Base-by-base conservation (phyloP, 2,888 invertebrate species). In the Drosophila flavopinicola region DNA sequence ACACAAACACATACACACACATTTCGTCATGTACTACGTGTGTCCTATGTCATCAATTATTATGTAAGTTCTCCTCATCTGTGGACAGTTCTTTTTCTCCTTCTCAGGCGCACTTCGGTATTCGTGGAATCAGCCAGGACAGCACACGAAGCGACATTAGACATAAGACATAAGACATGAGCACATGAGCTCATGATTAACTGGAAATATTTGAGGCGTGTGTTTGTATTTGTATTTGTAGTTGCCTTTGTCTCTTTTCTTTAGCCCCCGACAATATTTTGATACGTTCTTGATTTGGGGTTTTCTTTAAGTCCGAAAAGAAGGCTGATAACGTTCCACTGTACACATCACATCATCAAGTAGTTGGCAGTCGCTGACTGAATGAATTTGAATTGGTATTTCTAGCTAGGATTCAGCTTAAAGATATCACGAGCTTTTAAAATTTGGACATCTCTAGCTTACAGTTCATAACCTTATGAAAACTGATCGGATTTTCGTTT, bases 1-100 rank as follows among this genome's bases (percentile, higher is more conserved):
- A 39, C 29, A 25, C 49, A 42, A 54, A 47, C 29, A 44, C 35
- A 29, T 25, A 48, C 37, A 23, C 25, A 39, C 20, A 58, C 61
- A 61, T 54, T 61, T 41, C 39, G 49, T 58, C 69, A 68, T 71
- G 58, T 65, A 54, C 66, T 79, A 85, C 78, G 85, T 85, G 85
- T 76, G 83, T 87, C 83, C 85, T 74, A 67, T 74, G 83, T 82
- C 83, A 84, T 87, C 87, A 87, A 87, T 87, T 84, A 84, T 84
- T 84, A 87, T 87, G 78, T 87, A 87, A 84, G 83, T 76, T 78
- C 53, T 66, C 60, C 75, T 57, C 78, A 54, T 65, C 48, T 61
- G n/a, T 25, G 32, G 30, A 44, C 30, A 44, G 30, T 45, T n/a
- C n/a, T 57, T 51, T 42, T 47, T 65, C 44, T 54, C 33, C 11